A percentile compares a stretch with the other conserved stretches of the same genome.
phyloP scores from a whole-genome alignment of 2,888 invertebrate species.

The Andrena bicolor region DNA sequence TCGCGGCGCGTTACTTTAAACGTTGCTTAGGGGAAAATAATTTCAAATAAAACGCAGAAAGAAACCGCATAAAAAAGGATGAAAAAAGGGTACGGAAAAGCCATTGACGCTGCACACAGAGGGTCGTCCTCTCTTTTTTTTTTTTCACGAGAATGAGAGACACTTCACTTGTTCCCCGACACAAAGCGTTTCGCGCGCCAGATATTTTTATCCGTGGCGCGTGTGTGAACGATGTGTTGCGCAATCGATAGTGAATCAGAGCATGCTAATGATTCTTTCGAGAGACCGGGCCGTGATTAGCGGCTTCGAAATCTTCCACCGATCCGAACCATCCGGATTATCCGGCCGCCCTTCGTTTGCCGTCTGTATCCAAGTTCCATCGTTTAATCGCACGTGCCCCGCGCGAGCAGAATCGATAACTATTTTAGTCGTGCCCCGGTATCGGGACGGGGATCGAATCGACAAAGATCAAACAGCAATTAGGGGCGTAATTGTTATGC shows the following conservation, averaged over 20 bases:
- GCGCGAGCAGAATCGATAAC: constrained; percentile 32
- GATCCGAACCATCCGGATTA: constrained; percentile 55
- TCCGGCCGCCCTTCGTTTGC: constrained; percentile 46
- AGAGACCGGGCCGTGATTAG: constrained; percentile 11
- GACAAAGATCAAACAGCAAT: constrained; percentile 53
- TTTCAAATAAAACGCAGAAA: background rate
- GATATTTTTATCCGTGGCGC: constrained; percentile 55
- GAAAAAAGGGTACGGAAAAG: background rate
- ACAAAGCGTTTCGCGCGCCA: constrained; percentile 17
- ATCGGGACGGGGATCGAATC: constrained; percentile 8
- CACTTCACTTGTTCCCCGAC: background rate
- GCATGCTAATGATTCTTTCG: constrained; percentile 46
- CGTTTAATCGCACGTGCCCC: constrained; percentile 49
- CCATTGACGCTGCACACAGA: background rate
- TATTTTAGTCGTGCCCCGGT: constrained; percentile 31
- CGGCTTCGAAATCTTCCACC: constrained; percentile 13
- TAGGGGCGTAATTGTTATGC: constrained; percentile 42
- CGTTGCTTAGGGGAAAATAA: background rate
- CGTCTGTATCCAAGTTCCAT: constrained; percentile 36
- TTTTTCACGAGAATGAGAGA: background rate
- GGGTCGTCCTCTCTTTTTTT: constrained; percentile 2
- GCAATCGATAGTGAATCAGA: constrained; percentile 55
- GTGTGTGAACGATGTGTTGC: constrained; percentile 9
- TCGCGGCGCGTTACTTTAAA: too few relatives aligned
- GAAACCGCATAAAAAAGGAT: background rate